Conservation (phyloP, 2,888 invertebrate genomes). For the Acanthosepion esculentum region DNA sequence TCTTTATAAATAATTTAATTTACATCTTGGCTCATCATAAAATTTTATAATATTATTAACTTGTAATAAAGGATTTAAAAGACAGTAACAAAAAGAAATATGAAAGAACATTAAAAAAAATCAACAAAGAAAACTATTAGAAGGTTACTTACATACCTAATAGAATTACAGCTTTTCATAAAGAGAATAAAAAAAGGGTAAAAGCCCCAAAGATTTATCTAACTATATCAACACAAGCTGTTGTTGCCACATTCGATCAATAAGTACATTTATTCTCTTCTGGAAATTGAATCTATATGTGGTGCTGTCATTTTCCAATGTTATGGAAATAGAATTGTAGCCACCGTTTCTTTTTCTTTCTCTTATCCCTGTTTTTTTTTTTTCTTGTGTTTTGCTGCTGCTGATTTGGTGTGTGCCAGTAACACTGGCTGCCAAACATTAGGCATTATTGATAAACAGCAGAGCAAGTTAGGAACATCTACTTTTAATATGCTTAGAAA, state of each 20-base stretch:
- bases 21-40: background rate
- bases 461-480: background rate
- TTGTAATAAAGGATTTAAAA: conserved; percentile 5
- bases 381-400: background rate
- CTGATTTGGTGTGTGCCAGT: background rate
- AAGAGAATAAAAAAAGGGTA: background rate
- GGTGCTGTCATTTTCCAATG: conserved; percentile 11
- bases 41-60: background rate
- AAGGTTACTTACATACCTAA: conserved; percentile 14
- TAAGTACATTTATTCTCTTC: background rate
- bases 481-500: background rate
- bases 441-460: background rate
- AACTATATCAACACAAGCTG: conserved; percentile 8
- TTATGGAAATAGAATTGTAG: background rate
- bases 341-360: background rate
- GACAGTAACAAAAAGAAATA: background rate
- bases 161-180: background rate
- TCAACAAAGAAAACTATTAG: background rate
- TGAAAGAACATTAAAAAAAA: background rate
- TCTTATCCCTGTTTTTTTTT: background rate
- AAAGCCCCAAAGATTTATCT: conserved; percentile 33
- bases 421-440: conserved; percentile 1
- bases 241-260: background rate
- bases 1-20: background rate
- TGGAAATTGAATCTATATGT: background rate